Base-by-base conservation (phyloP, 2,888 invertebrate species). In the Panopea generosa region DNA sequence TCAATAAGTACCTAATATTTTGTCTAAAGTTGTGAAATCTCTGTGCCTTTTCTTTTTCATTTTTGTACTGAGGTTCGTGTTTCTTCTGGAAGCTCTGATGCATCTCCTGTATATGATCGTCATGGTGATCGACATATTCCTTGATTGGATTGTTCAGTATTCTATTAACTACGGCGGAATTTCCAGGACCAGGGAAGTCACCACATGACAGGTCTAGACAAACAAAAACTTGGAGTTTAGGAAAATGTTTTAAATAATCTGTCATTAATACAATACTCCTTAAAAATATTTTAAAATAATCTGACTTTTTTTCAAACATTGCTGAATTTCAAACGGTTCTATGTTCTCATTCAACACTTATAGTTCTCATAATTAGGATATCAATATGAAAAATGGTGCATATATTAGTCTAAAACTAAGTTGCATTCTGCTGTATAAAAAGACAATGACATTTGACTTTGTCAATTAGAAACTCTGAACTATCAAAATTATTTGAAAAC, bases 101-200 rank as follows among this genome's bases (percentile, higher is more conserved):
- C 90, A 96, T 96, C 50, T 94, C 93, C 26, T 96, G 94, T 0
- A 97, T 94, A 75, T 92, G 90, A 14, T 70, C 59, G 22, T 95
- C 95, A 38, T 94, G 94, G 38, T 94, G 94, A 86, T 96, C 95
- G 16, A 98, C 94, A 88, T 96, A 98, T 93, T 99, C 98, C 82
- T 95, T 95, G 96, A 98, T 98, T 0, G 98, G 98, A 93, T 98
- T 98, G 93, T 97, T 97, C 38, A 88, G 65, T 0, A 96, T 96
- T 62, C 96, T 96, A 18, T 84, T 86, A 53, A 85, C 85, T 7
- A 69, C 67, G 6, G 77, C 94, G 6, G 94, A 94, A 0, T 97
- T 96, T 1, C 98, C 98, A 0, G 98, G 98, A 1, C 98, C 98
- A 0, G 98, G 98, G 93, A 98, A 98, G 16, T 95, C 94, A 6